Evolutionary conservation across 2,888 invertebrate species (phyloP).

Genomic region (Phorcus lineatus): DNA sequence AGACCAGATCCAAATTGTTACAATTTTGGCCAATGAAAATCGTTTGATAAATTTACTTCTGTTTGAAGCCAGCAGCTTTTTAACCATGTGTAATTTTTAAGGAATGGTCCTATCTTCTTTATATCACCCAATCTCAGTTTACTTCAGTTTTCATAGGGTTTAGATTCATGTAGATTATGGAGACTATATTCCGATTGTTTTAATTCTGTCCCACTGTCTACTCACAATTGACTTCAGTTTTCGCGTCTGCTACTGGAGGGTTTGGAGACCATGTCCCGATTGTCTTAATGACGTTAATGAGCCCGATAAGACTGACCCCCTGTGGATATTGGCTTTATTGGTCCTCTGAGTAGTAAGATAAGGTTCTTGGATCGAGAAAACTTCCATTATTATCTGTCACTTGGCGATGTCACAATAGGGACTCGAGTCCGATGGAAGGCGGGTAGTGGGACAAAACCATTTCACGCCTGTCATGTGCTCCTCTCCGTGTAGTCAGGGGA

Average conservation of each 20-base stretch:
- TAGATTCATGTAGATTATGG: too few relatives aligned
- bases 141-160: too few relatives aligned
- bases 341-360: neutral
- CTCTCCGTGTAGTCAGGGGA: neutral
- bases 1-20: too few relatives aligned
- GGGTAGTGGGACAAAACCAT: slow-evolving; percentile 13
- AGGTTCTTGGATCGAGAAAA: neutral
- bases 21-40: too few relatives aligned
- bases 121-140: too few relatives aligned
- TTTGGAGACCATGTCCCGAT: neutral
- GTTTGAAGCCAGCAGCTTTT: too few relatives aligned
- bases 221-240: too few relatives aligned
- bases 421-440: neutral
- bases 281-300: slow-evolving; percentile 26
- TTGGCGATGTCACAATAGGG: neutral
- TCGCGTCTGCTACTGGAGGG: neutral
- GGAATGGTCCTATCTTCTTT: too few relatives aligned
- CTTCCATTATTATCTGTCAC: slow-evolving; percentile 17
- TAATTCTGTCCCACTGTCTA: too few relatives aligned
- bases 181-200: too few relatives aligned
- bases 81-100: too few relatives aligned
- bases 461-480: slow-evolving; percentile 19
- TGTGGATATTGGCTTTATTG: slow-evolving; percentile 9
- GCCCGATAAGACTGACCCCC: slow-evolving; percentile 24
- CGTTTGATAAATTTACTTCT: too few relatives aligned